Evolutionary conservation across 1,140 invertebrate species (phyloP), one percentile per base, ranked within the genome.

Genomic region (Pararge aegeria): DNA sequence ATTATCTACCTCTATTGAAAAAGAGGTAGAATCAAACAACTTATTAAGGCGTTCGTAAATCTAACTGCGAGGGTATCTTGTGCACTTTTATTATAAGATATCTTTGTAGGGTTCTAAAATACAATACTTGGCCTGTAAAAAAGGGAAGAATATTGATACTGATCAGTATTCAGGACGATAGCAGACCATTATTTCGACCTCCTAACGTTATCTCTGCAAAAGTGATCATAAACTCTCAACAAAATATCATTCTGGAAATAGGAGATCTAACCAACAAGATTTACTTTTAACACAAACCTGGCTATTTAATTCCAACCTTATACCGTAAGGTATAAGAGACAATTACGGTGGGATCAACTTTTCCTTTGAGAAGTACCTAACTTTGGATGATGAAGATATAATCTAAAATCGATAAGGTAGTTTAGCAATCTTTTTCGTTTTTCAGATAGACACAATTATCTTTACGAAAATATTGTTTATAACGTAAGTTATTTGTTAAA

Each of bases 191-290:
- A 30, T 51, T 55, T 20, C 53, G 20, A 34, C 46, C 48, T 56
- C 27, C 34, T 53, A 18, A 18, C 46, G 46, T 55, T 62, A 62
- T 62, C 60, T 62, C 49, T 10, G 16, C 48, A 15, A 50, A 56
- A 62, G 38, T 53, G 46, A 56, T 62, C 60, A 52, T 62, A 62
- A 62, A 62, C 53, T 62, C 53, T 38, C 48, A 56, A 61, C 59
- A 61, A 51, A 37, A 62, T 62, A 62, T 62, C 60, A 62, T 62
- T 61, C 55, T 55, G 53, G 46, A 30, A 40, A 53, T 46, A 34
- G 18, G 53, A 52, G 37, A 55, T 62, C 60, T 62, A 52, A 56
- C 48, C 49, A 49, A 44, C 48, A 51, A 44, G 40, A 62, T 56
- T 50, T 56, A 49, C 51, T 54, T 54, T 61, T 54, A 40, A 18